phyloP scores from a whole-genome alignment of 1,140 invertebrate genomes.

The Brachionus calyciflorus region DNA sequence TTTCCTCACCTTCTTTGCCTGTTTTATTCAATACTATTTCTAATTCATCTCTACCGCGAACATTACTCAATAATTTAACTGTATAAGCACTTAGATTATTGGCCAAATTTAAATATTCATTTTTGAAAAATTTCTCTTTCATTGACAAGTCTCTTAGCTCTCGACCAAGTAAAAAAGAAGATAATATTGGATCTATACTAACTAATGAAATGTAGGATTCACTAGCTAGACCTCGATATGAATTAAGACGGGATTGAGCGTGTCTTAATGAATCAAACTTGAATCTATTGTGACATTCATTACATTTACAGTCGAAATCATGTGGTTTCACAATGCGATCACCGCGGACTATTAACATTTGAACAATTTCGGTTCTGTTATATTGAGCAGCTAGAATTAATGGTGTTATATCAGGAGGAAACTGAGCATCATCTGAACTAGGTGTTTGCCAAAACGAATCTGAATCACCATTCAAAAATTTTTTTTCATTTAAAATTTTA shows the following conservation, averaged over 20 bases:
- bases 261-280: slow-evolving; percentile 56
- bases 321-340: slow-evolving; percentile 64
- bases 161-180: slow-evolving; percentile 65
- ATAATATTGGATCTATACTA: slow-evolving; percentile 67
- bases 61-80: slow-evolving; percentile 57
- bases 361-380: slow-evolving; percentile 55
- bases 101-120: slow-evolving; percentile 64
- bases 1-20: slow-evolving; percentile 52
- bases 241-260: slow-evolving; percentile 55
- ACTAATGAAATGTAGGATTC: slow-evolving; percentile 68
- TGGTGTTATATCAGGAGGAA: slow-evolving; percentile 56
- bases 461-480: neutral
- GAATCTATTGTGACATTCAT: slow-evolving; percentile 62
- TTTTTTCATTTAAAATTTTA: slow-evolving; percentile 46
- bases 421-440: slow-evolving; percentile 50
- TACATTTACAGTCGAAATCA: slow-evolving; percentile 65
- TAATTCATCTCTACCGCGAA: slow-evolving; percentile 57
- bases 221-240: slow-evolving; percentile 57
- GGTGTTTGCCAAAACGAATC: slow-evolving; percentile 47
- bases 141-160: slow-evolving; percentile 60
- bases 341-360: slow-evolving; percentile 56
- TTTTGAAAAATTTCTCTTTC: slow-evolving; percentile 48
- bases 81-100: slow-evolving; percentile 61
- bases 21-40: slow-evolving; percentile 56
- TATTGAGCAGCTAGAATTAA: slow-evolving; percentile 54